Conservation (phyloP, 2,888 invertebrate species). For the Enchytraeus crypticus region DNA sequence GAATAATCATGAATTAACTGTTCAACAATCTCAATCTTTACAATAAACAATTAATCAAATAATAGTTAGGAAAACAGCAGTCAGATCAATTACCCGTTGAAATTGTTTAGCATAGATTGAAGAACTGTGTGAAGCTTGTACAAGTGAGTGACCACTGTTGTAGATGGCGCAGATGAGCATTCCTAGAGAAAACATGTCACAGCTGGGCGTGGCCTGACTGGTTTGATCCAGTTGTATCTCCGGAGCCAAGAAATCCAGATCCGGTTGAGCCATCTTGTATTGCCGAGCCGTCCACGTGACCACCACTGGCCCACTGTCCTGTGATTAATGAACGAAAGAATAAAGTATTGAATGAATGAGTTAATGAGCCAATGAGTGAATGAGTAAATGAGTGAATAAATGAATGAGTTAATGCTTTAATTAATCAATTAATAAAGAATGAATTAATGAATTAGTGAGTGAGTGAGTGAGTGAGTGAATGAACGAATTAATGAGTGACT, state of each 20-base stretch:
- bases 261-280: slow-evolving; percentile 86
- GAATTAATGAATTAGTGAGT: too few relatives aligned
- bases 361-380: too few relatives aligned
- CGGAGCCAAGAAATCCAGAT: slow-evolving; percentile 86
- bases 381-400: too few relatives aligned
- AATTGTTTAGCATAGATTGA: slow-evolving; percentile 81
- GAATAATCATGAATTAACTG: too few relatives aligned
- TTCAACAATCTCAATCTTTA: too few relatives aligned
- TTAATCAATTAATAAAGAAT: too few relatives aligned
- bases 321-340: too few relatives aligned
- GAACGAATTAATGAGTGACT: background rate
- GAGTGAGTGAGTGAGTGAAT: too few relatives aligned
- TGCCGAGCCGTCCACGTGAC: slow-evolving; percentile 80
- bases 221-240: slow-evolving; percentile 68
- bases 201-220: slow-evolving; percentile 60
- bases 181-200: slow-evolving; percentile 93
- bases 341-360: background rate
- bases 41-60: too few relatives aligned
- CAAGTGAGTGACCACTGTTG: slow-evolving; percentile 77
- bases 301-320: background rate
- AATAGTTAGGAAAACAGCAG: background rate
- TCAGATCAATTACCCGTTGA: slow-evolving; percentile 71
- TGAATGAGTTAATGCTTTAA: too few relatives aligned
- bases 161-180: slow-evolving; percentile 86
- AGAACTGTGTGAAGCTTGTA: slow-evolving; percentile 81